Evolutionary conservation across 1,140 invertebrate species (phyloP), one percentile per base, ranked within the genome.

Genomic region (Alviniconcha marisindica): DNA sequence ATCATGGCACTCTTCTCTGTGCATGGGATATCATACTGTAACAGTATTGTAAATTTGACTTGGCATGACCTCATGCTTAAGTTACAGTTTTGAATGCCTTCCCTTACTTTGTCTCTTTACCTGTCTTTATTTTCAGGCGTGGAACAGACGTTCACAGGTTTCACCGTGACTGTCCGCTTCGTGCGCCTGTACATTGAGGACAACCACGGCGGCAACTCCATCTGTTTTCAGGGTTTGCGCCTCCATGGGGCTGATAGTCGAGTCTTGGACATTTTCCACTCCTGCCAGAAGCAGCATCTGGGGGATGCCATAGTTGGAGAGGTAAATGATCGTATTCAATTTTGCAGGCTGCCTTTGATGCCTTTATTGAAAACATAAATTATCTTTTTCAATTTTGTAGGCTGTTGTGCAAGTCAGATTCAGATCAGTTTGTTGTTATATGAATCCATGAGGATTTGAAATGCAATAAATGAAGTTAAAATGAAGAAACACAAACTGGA

Each of bases 151-250:
- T 91, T 91, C 77, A 82, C 74, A 74, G 87, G 87, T 38, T 91
- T 91, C 85, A 84, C 84, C 21, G 71, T 86, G 15, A 78, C 48
- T 10, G 85, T 85, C 24, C 86, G 87, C 24, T 91, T 85, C 77
- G 86, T 89, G 82, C 81, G 88, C 18, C 42, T 91, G 15, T 82
- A 89, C 73, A 81, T 91, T 54, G 83, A 87, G 21, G 87, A 87
- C 83, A 90, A 90, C 60, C 85, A 90, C 83, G 88, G 85, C 24
- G 89, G 86, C 44, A 84, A 79, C 36, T 88, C 81, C 63, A 90
- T 88, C 36, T 89, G 88, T 81, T 90, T 91, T 80, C 90, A 90
- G 69, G 90, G 90, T 18, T 83, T 90, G 40, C 83, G 88, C 48
- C 81, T 91, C 1, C 89, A 89, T 80, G 90, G 90, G 15, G 87